A percentile compares a stretch with the other conserved stretches of the same genome.
These are phyloP conservation scores for Plotosus lineatus DNA, from an alignment of 2,113 vertebrate species.

Conservation along the genomic window DNA sequence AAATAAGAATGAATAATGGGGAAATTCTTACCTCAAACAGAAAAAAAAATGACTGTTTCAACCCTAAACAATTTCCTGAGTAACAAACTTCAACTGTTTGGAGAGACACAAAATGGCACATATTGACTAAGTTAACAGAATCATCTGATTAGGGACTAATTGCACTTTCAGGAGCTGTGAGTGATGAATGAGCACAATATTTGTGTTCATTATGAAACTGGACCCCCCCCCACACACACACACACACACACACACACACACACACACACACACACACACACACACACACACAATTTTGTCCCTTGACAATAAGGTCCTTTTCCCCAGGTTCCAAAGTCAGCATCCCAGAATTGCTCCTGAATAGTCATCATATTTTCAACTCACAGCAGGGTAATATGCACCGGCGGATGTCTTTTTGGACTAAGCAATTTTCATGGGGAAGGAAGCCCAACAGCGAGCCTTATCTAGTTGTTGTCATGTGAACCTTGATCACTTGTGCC, in stretches of 20 bases:
- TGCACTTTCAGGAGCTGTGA: not conserved
- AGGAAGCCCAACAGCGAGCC: slow-evolving; percentile 66
- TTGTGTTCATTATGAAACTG: slow-evolving; percentile 59
- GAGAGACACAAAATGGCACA: slow-evolving; percentile 8
- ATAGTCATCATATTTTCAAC: slow-evolving; percentile 72
- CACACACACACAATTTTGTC: slow-evolving; percentile 38
- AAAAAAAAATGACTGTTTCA: not conserved
- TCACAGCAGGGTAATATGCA: slow-evolving; percentile 71
- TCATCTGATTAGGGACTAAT: slow-evolving; percentile 31
- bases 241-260: no score
- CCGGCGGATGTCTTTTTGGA: slow-evolving; percentile 67
- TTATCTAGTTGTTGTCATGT: slow-evolving; percentile 49
- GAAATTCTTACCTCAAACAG: no score
- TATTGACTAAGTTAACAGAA: slow-evolving; percentile 16
- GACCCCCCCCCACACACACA: slow-evolving; percentile 38
- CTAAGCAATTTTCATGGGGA: slow-evolving; percentile 67
- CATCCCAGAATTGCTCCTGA: slow-evolving; percentile 67
- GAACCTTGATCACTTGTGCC: slow-evolving; percentile 60
- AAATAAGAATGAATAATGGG: not conserved
- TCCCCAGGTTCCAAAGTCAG: slow-evolving; percentile 73
- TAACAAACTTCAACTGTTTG: slow-evolving; percentile 25
- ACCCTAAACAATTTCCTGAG: not conserved
- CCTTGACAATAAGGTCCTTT: slow-evolving; percentile 66
- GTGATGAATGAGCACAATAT: slow-evolving; percentile 66
- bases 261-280: no score